Evolutionary conservation across 2,888 invertebrate species (phyloP), one percentile per base, ranked within the genome.

Genomic region (Pollenia griseotomentosa): DNA sequence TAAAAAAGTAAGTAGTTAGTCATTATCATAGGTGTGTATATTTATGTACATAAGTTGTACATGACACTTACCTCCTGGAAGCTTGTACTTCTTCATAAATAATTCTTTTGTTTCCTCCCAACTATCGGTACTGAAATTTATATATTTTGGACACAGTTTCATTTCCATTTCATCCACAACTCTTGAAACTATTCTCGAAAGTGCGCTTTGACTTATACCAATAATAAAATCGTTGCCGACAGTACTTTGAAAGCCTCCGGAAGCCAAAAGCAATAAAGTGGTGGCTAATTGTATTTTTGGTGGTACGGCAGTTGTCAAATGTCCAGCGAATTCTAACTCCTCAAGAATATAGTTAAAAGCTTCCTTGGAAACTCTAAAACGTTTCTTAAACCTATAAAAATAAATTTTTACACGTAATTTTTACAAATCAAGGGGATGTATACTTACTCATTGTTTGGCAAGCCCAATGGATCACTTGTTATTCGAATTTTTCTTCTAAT

Each of bases 301-400:
- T 19, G 19, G 19, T 19, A 19, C 19, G 19, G 19, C 19, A 19
- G 19, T 19, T 19, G 19, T 19, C 19, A 19, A 19, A 19, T 19
- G 19, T 19, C 68, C 68, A 63, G 40, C 70, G 55, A 53, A 53
- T 16, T 40, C 40, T 53, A 70, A 33, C n/a, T 53, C 51, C n/a
- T 53, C 55, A 53, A 55, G 70, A 51, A 70, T 53, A 51, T 70
- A 68, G 16, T 68, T 51, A 51, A 51, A 68, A 23, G 53, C 55
- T 42, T 40, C 53, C 70, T 70, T 70, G 12, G 53, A 16, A 16
- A 42, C 48, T 23, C 68, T 51, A 68, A 48, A 68, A 46, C 51
- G 33, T 55, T 70, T 53, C 53, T 53, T 70, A 42, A 70, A 70
- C 53, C 51, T 53, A 16, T 9, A 33, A 70, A 53, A 66, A 66